phyloP scores from a whole-genome alignment of 2,888 invertebrate species.

The Hipparchia sbordonii region DNA sequence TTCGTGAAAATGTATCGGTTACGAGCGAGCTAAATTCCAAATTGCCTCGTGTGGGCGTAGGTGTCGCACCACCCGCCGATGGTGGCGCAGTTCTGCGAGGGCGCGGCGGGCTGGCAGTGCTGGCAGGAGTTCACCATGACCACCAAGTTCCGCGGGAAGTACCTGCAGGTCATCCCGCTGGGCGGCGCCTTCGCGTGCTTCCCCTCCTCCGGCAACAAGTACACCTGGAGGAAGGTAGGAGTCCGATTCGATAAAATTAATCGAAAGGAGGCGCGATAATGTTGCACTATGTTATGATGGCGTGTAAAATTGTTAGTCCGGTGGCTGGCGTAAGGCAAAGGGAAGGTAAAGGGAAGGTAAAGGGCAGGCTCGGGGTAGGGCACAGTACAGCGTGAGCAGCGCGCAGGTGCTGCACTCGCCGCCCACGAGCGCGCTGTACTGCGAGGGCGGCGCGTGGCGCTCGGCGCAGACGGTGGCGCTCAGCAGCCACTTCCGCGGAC shows the following conservation, averaged over 20 bases:
- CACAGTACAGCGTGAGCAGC: background rate
- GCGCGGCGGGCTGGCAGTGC: conserved; percentile 92
- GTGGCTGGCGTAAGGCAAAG: too few species aligned
- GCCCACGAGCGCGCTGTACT: conserved; percentile 94
- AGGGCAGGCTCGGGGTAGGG: background rate
- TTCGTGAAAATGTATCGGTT: too few species aligned
- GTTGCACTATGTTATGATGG: too few species aligned
- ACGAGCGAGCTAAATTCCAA: conserved; percentile 18
- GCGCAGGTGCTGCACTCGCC: conserved; percentile 94
- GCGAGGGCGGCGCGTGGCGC: conserved; percentile 92
- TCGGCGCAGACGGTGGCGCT: conserved; percentile 96
- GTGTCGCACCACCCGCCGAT: conserved; percentile 99
- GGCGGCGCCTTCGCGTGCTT: conserved; percentile 89
- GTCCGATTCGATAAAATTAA: too few species aligned
- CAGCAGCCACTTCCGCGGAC: conserved; percentile 96
- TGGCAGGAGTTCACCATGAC: conserved; percentile 99
- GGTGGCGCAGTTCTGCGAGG: conserved; percentile 97
- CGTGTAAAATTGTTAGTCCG: too few species aligned
- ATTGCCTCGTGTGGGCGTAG: conserved; percentile 45
- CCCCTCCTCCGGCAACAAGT: conserved; percentile 88
- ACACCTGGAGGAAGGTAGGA: conserved; percentile 95
- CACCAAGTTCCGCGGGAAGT: conserved; percentile 99
- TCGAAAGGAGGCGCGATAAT: too few species aligned
- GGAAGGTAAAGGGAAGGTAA: too few species aligned
- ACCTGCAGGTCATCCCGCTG: conserved; percentile 93